Evolutionary conservation across 2,113 vertebrate genomes (phyloP).

Genomic region (Lycaon pictus): DNA sequence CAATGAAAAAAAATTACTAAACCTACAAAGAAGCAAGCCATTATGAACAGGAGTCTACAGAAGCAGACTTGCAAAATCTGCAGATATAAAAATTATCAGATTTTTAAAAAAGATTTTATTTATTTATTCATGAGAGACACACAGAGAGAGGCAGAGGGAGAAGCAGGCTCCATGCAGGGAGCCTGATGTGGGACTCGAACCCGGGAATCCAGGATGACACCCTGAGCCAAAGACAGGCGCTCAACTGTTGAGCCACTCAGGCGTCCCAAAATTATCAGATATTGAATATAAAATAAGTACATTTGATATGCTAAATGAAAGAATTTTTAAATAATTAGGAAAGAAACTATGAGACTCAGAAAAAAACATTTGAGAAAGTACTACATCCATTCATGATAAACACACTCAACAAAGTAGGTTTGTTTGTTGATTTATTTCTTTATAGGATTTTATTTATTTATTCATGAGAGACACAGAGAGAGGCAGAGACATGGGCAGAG

Average conservation of each 20-base stretch:
- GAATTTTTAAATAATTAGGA: conserved; percentile 19
- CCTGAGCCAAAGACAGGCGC: too few species aligned
- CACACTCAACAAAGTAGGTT: background rate
- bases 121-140: too few species aligned
- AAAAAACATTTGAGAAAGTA: background rate
- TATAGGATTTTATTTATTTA: too few species aligned
- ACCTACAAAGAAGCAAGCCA: conserved; percentile 31
- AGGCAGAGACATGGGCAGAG: too few species aligned
- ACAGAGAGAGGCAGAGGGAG: too few species aligned
- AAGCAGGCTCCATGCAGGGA: too few species aligned
- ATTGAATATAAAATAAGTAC: conserved; percentile 6
- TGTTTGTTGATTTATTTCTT: too few species aligned
- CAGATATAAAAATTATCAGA: background rate
- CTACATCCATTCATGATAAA: background rate
- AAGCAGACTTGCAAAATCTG: conserved; percentile 22
- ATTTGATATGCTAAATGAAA: background rate
- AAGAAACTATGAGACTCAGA: conserved; percentile 8
- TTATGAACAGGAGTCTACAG: background rate
- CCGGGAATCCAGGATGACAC: too few species aligned
- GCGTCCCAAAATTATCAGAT: background rate
- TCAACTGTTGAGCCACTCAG: too few species aligned
- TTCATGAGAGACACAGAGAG: too few species aligned
- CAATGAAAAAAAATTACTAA: background rate
- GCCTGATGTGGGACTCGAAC: too few species aligned
- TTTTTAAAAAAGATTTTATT: too few species aligned